phyloP scores from a whole-genome alignment of 2,888 invertebrate species.

The Parthenolecanium corni region DNA sequence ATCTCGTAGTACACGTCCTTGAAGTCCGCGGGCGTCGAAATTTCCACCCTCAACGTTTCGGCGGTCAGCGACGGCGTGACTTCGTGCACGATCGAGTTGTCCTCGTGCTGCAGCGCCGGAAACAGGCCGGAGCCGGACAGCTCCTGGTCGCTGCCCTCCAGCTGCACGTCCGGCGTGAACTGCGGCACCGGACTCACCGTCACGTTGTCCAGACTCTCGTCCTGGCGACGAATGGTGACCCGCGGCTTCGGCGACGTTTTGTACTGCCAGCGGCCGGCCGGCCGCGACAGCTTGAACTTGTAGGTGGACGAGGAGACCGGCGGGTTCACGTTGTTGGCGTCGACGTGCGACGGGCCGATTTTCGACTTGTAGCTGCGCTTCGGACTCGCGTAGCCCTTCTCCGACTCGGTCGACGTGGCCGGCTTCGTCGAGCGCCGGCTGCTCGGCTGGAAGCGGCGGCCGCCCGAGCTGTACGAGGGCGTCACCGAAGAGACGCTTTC shows the following conservation, averaged over 20 bases:
- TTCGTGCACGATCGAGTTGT: slow-evolving; percentile 34
- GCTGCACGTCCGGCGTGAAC: slow-evolving; percentile 34
- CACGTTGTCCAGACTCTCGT: slow-evolving; percentile 37
- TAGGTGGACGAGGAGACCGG: slow-evolving; percentile 51
- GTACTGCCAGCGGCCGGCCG: slow-evolving; percentile 81
- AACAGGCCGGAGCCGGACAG: slow-evolving; percentile 53
- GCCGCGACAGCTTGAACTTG: slow-evolving; percentile 68
- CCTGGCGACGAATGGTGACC: slow-evolving; percentile 62
- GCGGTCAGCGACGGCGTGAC: slow-evolving; percentile 46
- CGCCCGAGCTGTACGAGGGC: slow-evolving; percentile 34
- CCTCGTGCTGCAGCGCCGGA: slow-evolving; percentile 36
- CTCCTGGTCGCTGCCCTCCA: slow-evolving; percentile 51
- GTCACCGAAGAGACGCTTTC: slow-evolving; percentile 42
- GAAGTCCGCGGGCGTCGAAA: slow-evolving; percentile 76
- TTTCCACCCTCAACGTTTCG: slow-evolving; percentile 76
- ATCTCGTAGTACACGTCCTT: slow-evolving; percentile 78
- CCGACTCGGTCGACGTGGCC: slow-evolving; percentile 10
- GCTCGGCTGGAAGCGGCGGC: slow-evolving; percentile 37
- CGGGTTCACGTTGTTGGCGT: slow-evolving; percentile 31
- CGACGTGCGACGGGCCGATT: slow-evolving; percentile 38
- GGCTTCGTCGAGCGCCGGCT: slow-evolving; percentile 27
- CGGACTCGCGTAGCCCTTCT: slow-evolving; percentile 15
- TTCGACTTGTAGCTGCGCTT: slow-evolving; percentile 61
- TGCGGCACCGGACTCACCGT: slow-evolving; percentile 38
- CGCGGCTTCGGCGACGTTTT: slow-evolving; percentile 80